Base-by-base conservation (phyloP, 2,888 invertebrate species). In the Choristoneura rosaceana region DNA sequence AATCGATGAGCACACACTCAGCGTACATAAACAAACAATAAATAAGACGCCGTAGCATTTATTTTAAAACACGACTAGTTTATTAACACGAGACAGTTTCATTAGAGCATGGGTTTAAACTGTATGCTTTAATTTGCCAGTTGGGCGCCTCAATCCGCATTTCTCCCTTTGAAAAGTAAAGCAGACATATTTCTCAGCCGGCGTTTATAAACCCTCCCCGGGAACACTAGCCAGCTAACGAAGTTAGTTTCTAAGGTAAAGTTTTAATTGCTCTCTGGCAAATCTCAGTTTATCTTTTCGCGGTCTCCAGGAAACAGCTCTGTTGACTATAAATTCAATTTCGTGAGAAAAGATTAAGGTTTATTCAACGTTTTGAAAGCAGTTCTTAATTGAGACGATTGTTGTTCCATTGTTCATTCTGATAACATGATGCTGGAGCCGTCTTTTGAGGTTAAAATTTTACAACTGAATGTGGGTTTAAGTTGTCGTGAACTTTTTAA, bases 251-350 rank as follows among this genome's bases (percentile, higher is more conserved):
- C 85, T 86, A 87, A 92, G 91, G 90, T 93, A 92, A 93, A 93
- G 90, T 93, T 93, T 93, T 93, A 93, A 93, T 93, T 93, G 93
- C 92, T 90, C 89, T 83, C 88, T 82, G 84, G 90, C 88, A 92
- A 91, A 92, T 90, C 91, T 91, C 87, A 86, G 90, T 92, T 92
- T 91, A 92, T 92, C 92, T 93, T 93, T 92, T 91, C 86, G 90
- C 84, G 90, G 91, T 90, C 86, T 81, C 87, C 77, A 81, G 82
- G 85, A 87, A 88, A 90, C 89, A 85, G 89, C 86, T 90, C 88
- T 91, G 91, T 92, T 91, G 88, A 90, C 89, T 88, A 87, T 90
- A 90, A 90, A 92, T 92, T 91, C 87, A 91, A 92, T 93, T 91
- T 90, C 85, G 82, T 80, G 83, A 84, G 84, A 84, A 88, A 90